A percentile compares a stretch with the other conserved stretches of the same genome.
Evolutionary conservation across 1,140 invertebrate genomes (phyloP).

Genomic region (Drosophila cardini): DNA sequence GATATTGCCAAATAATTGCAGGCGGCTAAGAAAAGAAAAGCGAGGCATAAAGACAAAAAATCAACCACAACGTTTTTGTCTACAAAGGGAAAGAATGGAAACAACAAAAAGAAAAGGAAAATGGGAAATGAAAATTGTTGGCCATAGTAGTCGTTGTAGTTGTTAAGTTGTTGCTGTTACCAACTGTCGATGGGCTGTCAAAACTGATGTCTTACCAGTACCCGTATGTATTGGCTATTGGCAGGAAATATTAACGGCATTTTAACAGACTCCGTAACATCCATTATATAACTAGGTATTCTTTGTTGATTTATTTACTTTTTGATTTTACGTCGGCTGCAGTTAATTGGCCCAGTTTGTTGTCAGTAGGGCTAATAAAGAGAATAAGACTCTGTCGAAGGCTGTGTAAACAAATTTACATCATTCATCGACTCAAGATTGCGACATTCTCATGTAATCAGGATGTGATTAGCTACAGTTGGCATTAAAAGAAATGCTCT

Average conservation of each 20-base stretch:
- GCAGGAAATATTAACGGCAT: slow-evolving; percentile 73
- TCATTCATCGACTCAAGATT: slow-evolving; percentile 36
- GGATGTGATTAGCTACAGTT: slow-evolving; percentile 64
- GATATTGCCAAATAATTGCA: slow-evolving; percentile 80
- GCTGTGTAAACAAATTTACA: slow-evolving; percentile 69
- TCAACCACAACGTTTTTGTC: slow-evolving; percentile 74
- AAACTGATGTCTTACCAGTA: slow-evolving; percentile 54
- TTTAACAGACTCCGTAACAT: slow-evolving; percentile 14
- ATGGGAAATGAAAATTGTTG: slow-evolving; percentile 21
- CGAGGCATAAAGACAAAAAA: slow-evolving; percentile 65
- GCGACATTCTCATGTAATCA: slow-evolving; percentile 75
- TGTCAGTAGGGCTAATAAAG: slow-evolving; percentile 58
- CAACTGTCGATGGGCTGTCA: slow-evolving; percentile 70
- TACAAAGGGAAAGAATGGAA: slow-evolving; percentile 29
- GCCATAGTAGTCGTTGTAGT: slow-evolving; percentile 23
- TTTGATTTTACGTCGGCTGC: slow-evolving; percentile 68
- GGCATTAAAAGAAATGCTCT: slow-evolving; percentile 2
- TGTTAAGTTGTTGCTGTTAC: slow-evolving; percentile 45
- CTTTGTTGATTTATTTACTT: slow-evolving; percentile 75
- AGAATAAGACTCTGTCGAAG: slow-evolving; percentile 36
- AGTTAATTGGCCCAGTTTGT: slow-evolving; percentile 70
- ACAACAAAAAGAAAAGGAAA: slow-evolving; percentile 28
- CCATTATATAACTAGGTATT: slow-evolving; percentile 12
- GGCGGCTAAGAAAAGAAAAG: slow-evolving; percentile 39
- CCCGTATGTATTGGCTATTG: slow-evolving; percentile 24